Percentiles rank a stretch among this genome's conserved stretches.
phyloP scores from a whole-genome alignment of 2,888 invertebrate species.

The Lasioglossum vierecki region DNA sequence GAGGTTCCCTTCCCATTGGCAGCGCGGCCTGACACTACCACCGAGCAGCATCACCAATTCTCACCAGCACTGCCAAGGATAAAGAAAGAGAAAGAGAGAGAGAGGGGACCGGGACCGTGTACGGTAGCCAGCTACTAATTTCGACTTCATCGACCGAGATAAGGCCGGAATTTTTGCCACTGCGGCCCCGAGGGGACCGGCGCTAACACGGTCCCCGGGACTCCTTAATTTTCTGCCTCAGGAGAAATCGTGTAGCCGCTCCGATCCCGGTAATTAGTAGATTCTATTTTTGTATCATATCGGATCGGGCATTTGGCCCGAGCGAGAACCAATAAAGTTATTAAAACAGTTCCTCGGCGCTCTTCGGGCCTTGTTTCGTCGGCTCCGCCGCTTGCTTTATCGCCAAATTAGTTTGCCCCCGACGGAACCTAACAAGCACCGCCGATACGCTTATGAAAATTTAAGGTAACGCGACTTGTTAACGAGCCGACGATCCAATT shows the following conservation, averaged over 20 bases:
- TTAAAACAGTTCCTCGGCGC: background rate
- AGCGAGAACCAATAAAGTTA: slow-evolving; percentile 33
- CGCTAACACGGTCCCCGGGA: slow-evolving; percentile 51
- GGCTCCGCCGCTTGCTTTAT: background rate
- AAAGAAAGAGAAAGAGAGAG: background rate
- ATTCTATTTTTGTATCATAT: slow-evolving; percentile 40
- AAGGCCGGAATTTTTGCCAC: slow-evolving; percentile 81
- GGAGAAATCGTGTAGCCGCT: slow-evolving; percentile 21
- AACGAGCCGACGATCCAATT: background rate
- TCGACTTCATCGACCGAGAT: slow-evolving; percentile 84
- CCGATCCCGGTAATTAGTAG: slow-evolving; percentile 52
- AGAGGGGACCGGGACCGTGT: slow-evolving; percentile 65
- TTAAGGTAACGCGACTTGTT: background rate
- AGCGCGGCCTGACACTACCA: slow-evolving; percentile 40
- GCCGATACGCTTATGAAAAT: background rate
- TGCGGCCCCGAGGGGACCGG: slow-evolving; percentile 53
- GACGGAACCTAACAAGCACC: background rate
- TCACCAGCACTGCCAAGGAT: background rate
- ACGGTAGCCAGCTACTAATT: slow-evolving; percentile 84
- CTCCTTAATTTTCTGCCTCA: slow-evolving; percentile 63
- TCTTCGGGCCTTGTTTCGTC: background rate
- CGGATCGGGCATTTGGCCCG: slow-evolving; percentile 7
- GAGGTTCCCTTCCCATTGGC: slow-evolving; percentile 23
- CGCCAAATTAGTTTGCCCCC: background rate
- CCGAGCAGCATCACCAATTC: slow-evolving; percentile 17